Base-by-base conservation (phyloP, 2,888 invertebrate genomes). In the Cheilosia scutellata region DNA sequence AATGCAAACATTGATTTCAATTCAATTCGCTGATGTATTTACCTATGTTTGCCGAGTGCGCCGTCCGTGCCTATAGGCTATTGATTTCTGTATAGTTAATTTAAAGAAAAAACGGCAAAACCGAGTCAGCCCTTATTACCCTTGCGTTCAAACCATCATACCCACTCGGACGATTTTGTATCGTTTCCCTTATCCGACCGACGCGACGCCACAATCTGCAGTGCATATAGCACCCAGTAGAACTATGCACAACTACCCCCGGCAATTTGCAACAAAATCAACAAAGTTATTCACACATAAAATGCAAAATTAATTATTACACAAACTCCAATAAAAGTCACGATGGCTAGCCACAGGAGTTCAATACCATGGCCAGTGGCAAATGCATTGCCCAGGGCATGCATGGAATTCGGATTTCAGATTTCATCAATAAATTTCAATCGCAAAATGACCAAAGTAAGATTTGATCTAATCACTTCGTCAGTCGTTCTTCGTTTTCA, bases 221-320 rank as follows among this genome's bases (percentile, higher is more conserved):
- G 7, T 42, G 9, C 5, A 20, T 31, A 9, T 7, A 6, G 31
- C 13, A 31, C n/a, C n/a, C n/a, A 7, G 5, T 25, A 44, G 27
- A 42, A 55, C 42, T 49, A 29, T 29, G 63, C 13, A 53, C 68
- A 78, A 80, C 80, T 47, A 86, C 76, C 82, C 82, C 76, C 65
- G 66, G 71, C 75, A 70, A 82, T 57, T 72, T 49, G 86, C 86
- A 86, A 72, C 86, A 82, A 82, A 82, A 86, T 86, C 82, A 86
- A 86, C 86, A 86, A 68, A 86, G 62, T 76, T 77, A 82, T 82
- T 86, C 86, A 62, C 82, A 86, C 86, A 86, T 86, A 86, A 82
- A 86, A 86, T 82, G 82, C 82, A 66, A 82, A 86, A 86, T 86
- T 86, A 86, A 86, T 86, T 86, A 86, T 86, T 76, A 86, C 71